A percentile compares a stretch with the other conserved stretches of the same genome.
Conservation (phyloP, 2,888 invertebrate species). For the Hermaeophaga mercurialis region DNA sequence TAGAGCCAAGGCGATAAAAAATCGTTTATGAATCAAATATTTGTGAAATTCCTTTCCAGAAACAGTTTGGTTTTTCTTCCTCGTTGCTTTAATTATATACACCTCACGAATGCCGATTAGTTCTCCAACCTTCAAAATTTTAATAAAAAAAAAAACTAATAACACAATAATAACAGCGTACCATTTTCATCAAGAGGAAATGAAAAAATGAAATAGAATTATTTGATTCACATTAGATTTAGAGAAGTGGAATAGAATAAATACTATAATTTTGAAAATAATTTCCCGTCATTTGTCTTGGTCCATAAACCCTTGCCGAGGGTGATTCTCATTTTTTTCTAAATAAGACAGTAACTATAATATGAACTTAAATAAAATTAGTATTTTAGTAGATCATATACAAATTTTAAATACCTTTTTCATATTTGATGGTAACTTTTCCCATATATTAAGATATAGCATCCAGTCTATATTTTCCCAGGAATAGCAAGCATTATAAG, state of each 20-base stretch:
- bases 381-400: no score
- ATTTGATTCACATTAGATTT: no score
- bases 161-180: no score
- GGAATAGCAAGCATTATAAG: slow-evolving; percentile 84
- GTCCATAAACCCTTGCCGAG: no score
- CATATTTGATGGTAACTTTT: slow-evolving; percentile 76
- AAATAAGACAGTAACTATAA: no score
- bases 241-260: no score
- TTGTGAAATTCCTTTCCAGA: slow-evolving; percentile 58
- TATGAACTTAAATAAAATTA: no score
- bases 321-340: no score
- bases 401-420: slow-evolving; percentile 59
- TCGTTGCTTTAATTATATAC: slow-evolving; percentile 79
- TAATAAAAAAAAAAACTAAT: not conserved
- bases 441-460: slow-evolving; percentile 80
- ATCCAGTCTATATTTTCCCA: slow-evolving; percentile 83
- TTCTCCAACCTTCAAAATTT: slow-evolving; percentile 72
- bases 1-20: slow-evolving; percentile 88
- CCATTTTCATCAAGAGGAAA: no score
- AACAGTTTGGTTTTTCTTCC: slow-evolving; percentile 67
- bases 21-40: slow-evolving; percentile 73
- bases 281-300: no score
- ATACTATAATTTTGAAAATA: no score
- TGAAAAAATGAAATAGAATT: no score
- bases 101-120: slow-evolving; percentile 87